Evolutionary conservation across 2,888 invertebrate genomes (phyloP), one percentile per base, ranked within the genome.

Genomic region (Emmelina monodactyla): DNA sequence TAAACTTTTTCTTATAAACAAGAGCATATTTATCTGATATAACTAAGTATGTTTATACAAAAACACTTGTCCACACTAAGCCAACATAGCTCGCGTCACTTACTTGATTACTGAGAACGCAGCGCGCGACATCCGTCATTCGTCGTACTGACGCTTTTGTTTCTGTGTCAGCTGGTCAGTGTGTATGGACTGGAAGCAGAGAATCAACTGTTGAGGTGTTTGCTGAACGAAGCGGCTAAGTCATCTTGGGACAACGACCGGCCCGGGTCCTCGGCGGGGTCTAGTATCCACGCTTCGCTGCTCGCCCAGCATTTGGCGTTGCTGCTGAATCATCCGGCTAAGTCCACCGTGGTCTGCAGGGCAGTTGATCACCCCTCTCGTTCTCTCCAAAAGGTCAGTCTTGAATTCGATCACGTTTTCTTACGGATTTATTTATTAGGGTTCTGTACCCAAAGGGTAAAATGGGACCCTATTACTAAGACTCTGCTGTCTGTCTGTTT

Each of bases 131-230:
- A n/a, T n/a, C n/a, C n/a, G n/a, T n/a, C n/a, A n/a, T n/a, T n/a
- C n/a, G n/a, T n/a, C n/a, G n/a, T n/a, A n/a, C n/a, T 22, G 33
- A 22, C n/a, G n/a, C n/a, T n/a, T n/a, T n/a, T n/a, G n/a, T n/a
- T 58, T 49, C 57, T 51, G 58, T 66, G 66, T 42, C 79, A 96
- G 95, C 85, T 95, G 81, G 89, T 94, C 63, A 86, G 86, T 83
- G 85, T 88, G 68, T 91, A 94, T 87, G 96, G 96, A 80, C 87
- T 93, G 83, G 95, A 96, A 88, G 95, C 95, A 82, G 95, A 96
- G 85, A 89, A 94, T 83, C 94, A 96, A 85, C 88, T 94, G 76
- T 88, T 95, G 84, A 93, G 92, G 85, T 92, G 92, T 83, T 87
- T 97, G 72, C 91, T 96, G 79, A 91, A 65, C 42, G 78, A 79